Evolutionary conservation across 2,797 vertebrate genomes (phyloP).

Genomic region (Mico argentatus): DNA sequence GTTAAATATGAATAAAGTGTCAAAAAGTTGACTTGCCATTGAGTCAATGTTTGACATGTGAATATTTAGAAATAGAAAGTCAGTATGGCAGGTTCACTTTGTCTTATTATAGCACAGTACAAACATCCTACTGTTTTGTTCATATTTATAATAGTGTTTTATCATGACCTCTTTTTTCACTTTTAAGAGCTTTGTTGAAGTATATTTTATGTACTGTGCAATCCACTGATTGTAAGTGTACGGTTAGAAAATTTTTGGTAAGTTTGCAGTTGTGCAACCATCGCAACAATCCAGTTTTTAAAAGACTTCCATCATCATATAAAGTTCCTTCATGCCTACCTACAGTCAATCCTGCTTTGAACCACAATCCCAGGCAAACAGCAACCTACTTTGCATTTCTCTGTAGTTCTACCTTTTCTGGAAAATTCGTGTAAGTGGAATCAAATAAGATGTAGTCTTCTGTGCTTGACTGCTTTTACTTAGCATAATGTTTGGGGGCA

Average conservation of each 20-base stretch:
- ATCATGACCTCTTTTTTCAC: not conserved
- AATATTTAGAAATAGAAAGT: slow-evolving; percentile 52
- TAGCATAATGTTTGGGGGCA: not conserved
- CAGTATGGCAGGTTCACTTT: not conserved
- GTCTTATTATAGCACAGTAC: not conserved
- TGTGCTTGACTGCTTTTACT: not conserved
- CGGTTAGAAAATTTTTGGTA: not conserved
- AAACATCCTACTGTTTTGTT: not conserved
- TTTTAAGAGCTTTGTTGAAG: not conserved
- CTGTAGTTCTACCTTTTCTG: not conserved
- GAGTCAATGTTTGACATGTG: not conserved
- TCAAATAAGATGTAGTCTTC: not conserved
- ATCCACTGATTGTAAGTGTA: not conserved
- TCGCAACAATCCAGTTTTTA: not conserved
- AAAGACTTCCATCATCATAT: not conserved
- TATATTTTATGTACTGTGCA: not conserved
- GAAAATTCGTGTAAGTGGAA: not conserved
- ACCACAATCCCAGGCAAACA: not conserved
- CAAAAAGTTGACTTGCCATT: slow-evolving; percentile 42
- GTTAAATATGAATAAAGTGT: not conserved
- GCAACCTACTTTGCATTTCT: not conserved
- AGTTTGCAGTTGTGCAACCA: not conserved
- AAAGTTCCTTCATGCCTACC: not conserved
- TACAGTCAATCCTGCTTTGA: not conserved
- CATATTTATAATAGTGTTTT: not conserved